Percentiles rank a stretch among this genome's conserved stretches.
Evolutionary conservation across 2,888 invertebrate species (phyloP).

Genomic region (Teleogryllus oceanicus): DNA sequence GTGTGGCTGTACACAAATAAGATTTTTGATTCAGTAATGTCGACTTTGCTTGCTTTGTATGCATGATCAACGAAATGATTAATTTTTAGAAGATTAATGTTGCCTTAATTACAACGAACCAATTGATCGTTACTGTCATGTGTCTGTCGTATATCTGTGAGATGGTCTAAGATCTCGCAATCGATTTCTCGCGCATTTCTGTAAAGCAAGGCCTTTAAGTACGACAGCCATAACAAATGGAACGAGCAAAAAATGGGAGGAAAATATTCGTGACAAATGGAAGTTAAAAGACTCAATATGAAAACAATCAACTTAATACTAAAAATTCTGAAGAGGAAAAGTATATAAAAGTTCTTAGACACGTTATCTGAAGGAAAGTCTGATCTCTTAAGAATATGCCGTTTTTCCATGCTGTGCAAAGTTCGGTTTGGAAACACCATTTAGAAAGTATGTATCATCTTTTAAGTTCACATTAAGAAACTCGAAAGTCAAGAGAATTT

Average conservation of each 20-base stretch:
- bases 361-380: not conserved
- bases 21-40: too few species aligned
- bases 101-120: too few species aligned
- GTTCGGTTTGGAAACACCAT: constrained; percentile 19
- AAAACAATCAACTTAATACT: not conserved
- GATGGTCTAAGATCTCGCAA: too few species aligned
- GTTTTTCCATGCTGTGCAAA: constrained; percentile 11
- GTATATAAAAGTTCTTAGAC: constrained; percentile 22
- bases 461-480: constrained; percentile 19
- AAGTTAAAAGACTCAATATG: not conserved
- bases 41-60: too few species aligned
- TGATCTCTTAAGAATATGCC: not conserved
- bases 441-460: constrained; percentile 19
- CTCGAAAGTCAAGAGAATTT: constrained; percentile 27
- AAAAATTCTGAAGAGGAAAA: not conserved
- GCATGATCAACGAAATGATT: too few species aligned
- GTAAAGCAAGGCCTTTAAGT: too few species aligned
- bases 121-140: too few species aligned
- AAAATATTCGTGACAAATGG: not conserved
- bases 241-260: not conserved
- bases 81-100: too few species aligned
- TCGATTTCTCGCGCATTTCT: too few species aligned
- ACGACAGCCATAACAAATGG: not conserved
- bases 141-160: too few species aligned
- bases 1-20: too few species aligned